Evolutionary conservation across 2,888 invertebrate species (phyloP).

Genomic region (Ecdyonurus torrentis): DNA sequence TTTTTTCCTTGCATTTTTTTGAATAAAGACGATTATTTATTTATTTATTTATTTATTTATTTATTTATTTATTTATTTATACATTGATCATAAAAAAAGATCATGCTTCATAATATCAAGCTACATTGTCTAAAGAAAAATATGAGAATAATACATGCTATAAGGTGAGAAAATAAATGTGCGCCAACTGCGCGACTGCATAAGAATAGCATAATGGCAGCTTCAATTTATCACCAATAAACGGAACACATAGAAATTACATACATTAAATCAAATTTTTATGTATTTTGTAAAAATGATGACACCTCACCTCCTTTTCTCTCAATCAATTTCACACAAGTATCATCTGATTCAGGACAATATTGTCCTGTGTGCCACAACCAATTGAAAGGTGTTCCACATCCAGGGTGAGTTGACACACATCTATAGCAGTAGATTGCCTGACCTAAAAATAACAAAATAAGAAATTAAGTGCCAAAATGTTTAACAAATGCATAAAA

Average conservation of each 20-base stretch:
- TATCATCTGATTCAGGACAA: conserved; percentile 69
- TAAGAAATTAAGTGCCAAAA: background rate
- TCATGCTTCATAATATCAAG: background rate
- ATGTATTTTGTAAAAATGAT: background rate
- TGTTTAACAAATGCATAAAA: background rate
- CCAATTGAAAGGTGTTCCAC: conserved; percentile 73
- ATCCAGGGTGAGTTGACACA: conserved; percentile 77
- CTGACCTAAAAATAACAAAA: background rate
- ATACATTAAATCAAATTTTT: background rate
- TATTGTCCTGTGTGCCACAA: conserved; percentile 54
- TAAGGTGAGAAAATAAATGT: too few species aligned
- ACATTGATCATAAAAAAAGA: too few species aligned
- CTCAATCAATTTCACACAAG: conserved; percentile 79
- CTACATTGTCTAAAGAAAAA: background rate
- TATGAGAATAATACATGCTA: too few species aligned
- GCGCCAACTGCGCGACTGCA: too few species aligned
- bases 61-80: too few species aligned
- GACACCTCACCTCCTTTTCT: conserved; percentile 53
- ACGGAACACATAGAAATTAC: conserved; percentile 9
- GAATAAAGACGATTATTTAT: too few species aligned
- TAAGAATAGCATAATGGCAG: conserved; percentile 1
- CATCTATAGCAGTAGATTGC: conserved; percentile 73
- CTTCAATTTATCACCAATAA: background rate
- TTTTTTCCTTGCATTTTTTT: too few species aligned
- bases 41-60: too few species aligned